A percentile compares a stretch with the other conserved stretches of the same genome.
phyloP scores from a whole-genome alignment of 2,113 vertebrate species.

The Cettia cetti region DNA sequence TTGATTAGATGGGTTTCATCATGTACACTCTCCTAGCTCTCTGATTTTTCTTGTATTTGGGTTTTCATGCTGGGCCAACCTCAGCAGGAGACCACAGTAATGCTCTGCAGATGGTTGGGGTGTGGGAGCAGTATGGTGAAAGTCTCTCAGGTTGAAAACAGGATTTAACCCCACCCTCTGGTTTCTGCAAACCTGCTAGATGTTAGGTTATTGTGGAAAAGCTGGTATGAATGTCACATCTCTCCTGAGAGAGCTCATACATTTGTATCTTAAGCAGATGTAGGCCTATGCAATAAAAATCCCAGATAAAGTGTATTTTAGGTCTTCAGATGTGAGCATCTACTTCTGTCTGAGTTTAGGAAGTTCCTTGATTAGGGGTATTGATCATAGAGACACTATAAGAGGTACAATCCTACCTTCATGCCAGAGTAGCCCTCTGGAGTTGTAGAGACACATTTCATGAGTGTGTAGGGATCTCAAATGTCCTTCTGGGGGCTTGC shows the following conservation, averaged over 20 bases:
- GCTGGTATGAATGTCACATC: background rate
- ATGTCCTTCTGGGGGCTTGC: background rate
- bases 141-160: background rate
- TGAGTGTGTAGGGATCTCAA: background rate
- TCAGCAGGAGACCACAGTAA: background rate
- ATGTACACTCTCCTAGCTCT: background rate
- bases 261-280: background rate
- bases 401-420: background rate
- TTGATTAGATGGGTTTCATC: background rate
- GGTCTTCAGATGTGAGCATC: background rate
- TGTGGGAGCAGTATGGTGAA: background rate
- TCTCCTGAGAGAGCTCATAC: background rate
- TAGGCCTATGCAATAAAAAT: background rate
- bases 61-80: background rate
- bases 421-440: background rate
- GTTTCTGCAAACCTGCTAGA: background rate
- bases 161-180: background rate
- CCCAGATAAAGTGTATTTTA: background rate
- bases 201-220: background rate
- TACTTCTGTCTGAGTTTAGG: background rate
- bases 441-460: background rate
- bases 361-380: fast-evolving
- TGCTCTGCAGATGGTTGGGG: background rate
- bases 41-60: background rate
- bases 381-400: background rate